A percentile compares a stretch with the other conserved stretches of the same genome.
Evolutionary conservation across 2,888 invertebrate genomes (phyloP).

Genomic region (Anoplius nigerrimus): DNA sequence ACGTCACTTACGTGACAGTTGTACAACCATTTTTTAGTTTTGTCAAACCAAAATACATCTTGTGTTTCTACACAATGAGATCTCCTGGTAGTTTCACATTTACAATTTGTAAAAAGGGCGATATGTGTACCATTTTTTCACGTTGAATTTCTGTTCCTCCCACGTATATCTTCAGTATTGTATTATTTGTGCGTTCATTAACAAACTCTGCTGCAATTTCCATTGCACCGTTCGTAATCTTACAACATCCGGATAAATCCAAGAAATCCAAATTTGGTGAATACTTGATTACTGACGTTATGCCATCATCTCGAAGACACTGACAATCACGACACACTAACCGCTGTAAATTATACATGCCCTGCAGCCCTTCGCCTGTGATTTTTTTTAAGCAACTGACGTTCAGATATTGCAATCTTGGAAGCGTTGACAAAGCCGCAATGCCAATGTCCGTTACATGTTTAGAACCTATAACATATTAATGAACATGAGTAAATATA

Average conservation of each 20-base stretch:
- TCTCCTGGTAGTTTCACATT: conserved; percentile 60
- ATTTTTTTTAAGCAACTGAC: conserved; percentile 58
- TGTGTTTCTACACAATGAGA: too few species aligned
- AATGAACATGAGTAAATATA: not conserved
- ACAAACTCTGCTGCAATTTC: conserved; percentile 60
- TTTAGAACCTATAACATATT: conserved; percentile 26
- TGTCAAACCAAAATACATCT: too few species aligned
- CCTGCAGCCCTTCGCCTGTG: conserved; percentile 55
- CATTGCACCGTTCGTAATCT: conserved; percentile 57
- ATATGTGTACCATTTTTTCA: conserved; percentile 39
- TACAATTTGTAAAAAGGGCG: conserved; percentile 64
- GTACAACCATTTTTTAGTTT: too few species aligned
- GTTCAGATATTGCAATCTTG: conserved; percentile 59
- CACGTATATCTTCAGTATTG: conserved; percentile 63
- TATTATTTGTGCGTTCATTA: conserved; percentile 59
- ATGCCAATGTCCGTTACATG: conserved; percentile 41
- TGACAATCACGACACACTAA: conserved; percentile 64
- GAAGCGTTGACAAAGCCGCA: conserved; percentile 54
- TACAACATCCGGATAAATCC: conserved; percentile 63
- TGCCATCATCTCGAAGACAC: conserved; percentile 53
- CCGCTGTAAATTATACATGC: conserved; percentile 56
- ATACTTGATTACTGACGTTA: conserved; percentile 53
- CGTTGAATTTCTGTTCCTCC: conserved; percentile 53
- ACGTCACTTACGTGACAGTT: too few species aligned
- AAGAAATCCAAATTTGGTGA: conserved; percentile 60